Percentiles rank a stretch among this genome's conserved stretches.
Evolutionary conservation across 2,113 vertebrate genomes (phyloP).

Genomic region (Eulacestoma nigropectus): DNA sequence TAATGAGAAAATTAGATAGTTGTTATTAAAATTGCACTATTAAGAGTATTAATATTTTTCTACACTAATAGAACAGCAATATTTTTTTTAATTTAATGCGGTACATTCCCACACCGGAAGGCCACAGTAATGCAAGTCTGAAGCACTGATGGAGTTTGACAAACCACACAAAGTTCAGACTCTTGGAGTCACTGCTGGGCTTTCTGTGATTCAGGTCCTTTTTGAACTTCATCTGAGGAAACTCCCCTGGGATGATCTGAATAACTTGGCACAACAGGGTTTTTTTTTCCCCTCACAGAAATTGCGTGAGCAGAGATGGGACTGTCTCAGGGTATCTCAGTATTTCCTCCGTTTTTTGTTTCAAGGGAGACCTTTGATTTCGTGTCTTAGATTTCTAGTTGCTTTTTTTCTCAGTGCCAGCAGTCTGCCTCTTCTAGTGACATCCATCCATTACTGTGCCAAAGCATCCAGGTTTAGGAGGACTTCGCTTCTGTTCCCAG

Average conservation of each 20-base stretch:
- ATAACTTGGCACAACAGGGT: neutral
- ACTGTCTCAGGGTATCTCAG: neutral
- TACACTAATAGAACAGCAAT: neutral
- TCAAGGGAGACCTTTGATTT: neutral
- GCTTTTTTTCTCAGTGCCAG: neutral
- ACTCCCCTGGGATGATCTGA: neutral
- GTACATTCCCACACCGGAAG: neutral
- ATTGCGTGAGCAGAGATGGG: neutral
- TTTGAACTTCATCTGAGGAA: neutral
- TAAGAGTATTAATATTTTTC: neutral
- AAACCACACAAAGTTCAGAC: neutral
- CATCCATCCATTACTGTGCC: neutral
- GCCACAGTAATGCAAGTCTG: neutral
- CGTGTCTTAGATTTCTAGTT: neutral
- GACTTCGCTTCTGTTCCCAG: neutral
- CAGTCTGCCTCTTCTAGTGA: neutral
- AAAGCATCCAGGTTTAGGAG: neutral
- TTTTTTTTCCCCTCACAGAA: neutral
- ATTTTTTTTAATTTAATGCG: neutral
- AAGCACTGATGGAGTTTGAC: neutral
- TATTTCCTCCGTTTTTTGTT: neutral
- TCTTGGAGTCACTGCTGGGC: neutral
- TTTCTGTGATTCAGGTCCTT: neutral
- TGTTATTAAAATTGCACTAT: neutral
- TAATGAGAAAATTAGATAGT: neutral